Evolutionary conservation across 2,888 invertebrate species (phyloP), one percentile per base, ranked within the genome.

Genomic region (Meghimatium bilineatum): DNA sequence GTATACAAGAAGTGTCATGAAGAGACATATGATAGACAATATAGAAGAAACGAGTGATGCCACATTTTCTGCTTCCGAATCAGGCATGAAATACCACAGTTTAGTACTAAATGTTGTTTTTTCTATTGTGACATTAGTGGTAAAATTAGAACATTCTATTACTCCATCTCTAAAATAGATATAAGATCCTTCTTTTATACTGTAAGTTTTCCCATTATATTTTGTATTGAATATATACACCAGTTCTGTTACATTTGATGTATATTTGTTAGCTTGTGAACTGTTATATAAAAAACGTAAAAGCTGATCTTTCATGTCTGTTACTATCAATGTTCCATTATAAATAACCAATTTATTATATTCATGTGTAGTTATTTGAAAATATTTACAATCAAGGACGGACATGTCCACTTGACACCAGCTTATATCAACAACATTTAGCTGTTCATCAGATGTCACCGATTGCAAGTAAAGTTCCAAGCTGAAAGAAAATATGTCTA

Each of bases 1-100:
- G 66, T 86, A 86, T 12, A 82, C 79, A 29, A 80, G 0, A n/a
- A 86, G 76, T 1, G 80, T 80, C 23, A 36, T 17, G 5, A 67
- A 26, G 0, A 85, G 81, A 44, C 85, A 83, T 0, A 29, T 44
- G 32, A 85, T 71, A 20, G 85, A 85, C 0, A 83, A 6, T 3
- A 29, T 23, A n/a, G 71, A 71, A 36, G 83, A 44, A 29, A 75
- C 49, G 12, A 49, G 5, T 32, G 76, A 72, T 44, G 78, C 78
- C 32, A 74, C 1, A 26, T 17, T 60, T 20, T 83, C 83, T n/a
- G 38, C 34, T 12, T 75, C 26, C 5, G 82, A 82, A 0, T 56
- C 63, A 36, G 82, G 82, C 38, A 81, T 26, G 26, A 49, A 71
- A 1, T 1, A 34, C 23, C 36, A 10, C 26, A 12, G n/a, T 8